Evolutionary conservation across 92 coral and sea anemone species (phyloP).

Genomic region (Parazoanthus swiftii): DNA sequence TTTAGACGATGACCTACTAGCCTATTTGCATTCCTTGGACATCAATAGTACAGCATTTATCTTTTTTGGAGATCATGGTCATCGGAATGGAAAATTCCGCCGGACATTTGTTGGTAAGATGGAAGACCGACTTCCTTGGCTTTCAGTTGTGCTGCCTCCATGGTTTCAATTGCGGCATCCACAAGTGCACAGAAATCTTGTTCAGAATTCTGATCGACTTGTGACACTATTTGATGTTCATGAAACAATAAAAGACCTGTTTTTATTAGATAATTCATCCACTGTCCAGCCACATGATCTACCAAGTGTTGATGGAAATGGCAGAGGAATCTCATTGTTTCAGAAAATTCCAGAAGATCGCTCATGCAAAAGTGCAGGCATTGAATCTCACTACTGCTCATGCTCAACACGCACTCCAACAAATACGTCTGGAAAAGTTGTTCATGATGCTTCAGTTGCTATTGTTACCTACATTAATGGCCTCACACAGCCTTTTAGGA

Average conservation of each 20-base stretch:
- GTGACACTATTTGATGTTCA: conserved; percentile 34
- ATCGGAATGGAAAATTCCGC: conserved; percentile 30
- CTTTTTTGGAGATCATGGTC: conserved; percentile 39
- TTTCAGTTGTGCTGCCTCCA: conserved; percentile 8
- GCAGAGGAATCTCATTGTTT: conserved; percentile 21
- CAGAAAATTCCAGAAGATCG: conserved; percentile 25
- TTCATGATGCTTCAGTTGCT: conserved; percentile 7
- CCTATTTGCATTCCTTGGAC: conserved; percentile 18
- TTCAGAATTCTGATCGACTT: conserved; percentile 11
- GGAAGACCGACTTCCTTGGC: conserved; percentile 39
- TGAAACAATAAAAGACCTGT: conserved; percentile 18
- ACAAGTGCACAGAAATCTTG: conserved; percentile 8
- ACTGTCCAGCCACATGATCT: conserved; percentile 8
- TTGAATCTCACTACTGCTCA: conserved; percentile 30
- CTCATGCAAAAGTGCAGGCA: conserved; percentile 15
- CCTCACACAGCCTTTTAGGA: conserved; percentile 5
- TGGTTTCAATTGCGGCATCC: conserved; percentile 30
- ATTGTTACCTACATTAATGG: conserved; percentile 20
- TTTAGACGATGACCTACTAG: conserved; percentile 15
- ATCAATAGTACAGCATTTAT: conserved; percentile 4
- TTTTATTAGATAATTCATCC: not conserved
- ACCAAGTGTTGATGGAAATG: not conserved
- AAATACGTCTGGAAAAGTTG: not conserved
- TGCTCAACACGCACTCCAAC: conserved; percentile 20
- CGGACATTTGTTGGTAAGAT: conserved; percentile 39